Base-by-base conservation (phyloP, 1,140 invertebrate species). In the Nephotettix cincticeps region DNA sequence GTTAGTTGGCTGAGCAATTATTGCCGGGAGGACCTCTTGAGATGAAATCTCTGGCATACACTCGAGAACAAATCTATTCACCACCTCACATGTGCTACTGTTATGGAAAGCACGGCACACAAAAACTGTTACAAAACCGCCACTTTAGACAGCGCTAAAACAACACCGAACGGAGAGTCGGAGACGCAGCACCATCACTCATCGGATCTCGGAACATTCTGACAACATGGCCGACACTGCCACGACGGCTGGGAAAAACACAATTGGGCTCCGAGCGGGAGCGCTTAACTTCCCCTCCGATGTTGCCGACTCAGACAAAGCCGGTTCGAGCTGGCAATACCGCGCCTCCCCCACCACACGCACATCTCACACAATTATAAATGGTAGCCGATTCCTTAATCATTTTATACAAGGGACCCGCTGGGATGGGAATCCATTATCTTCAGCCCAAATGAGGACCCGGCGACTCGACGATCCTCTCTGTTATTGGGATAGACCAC, bases 361-460 rank as follows among this genome's bases (percentile, higher is more conserved):
- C 58, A 36, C 21, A 43, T 68, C 66, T 68, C 40, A 29, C 54
- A 47, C 17, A 61, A 68, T 36, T 73, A 75, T 76, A 76, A 76
- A 76, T 76, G 74, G 75, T 76, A 68, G 74, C 71, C 71, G 74
- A 75, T 75, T 75, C 74, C 51, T 65, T 74, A 74, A 75, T 76
- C 70, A 73, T 71, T 70, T 72, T 72, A 74, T 61, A 67, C 43
- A 32, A 69, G 64, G 64, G 54, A 65, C 68, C 68, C 40, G 61
- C 45, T 47, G 25, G 19, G 30, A 40, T n/a, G 28, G 51, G 71
- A 74, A 74, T 73, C 71, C 73, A 74, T 74, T 74, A 73, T 69
- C 71, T 56, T 65, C 1, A 3, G 47, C 14, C 27, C 19, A 0
- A 58, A 61, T 61, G 56, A 56, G 21, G 32, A 36, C 43, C 51